A percentile compares a stretch with the other conserved stretches of the same genome.
Evolutionary conservation across 2,113 vertebrate genomes (phyloP).

Genomic region (Charadrius vociferus): DNA sequence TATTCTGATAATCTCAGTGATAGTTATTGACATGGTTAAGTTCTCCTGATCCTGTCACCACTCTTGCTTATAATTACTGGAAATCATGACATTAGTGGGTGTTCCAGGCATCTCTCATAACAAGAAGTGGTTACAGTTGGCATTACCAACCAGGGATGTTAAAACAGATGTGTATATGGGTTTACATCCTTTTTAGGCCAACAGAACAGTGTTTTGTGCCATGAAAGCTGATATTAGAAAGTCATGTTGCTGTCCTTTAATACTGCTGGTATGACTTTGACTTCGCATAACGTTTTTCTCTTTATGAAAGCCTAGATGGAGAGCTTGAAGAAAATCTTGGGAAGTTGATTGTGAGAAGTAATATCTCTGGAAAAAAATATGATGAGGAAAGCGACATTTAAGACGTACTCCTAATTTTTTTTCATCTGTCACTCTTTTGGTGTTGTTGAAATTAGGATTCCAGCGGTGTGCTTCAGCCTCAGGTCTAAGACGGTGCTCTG

Average conservation of each 20-base stretch:
- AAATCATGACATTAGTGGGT: background rate
- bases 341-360: background rate
- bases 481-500: background rate
- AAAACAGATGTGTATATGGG: background rate
- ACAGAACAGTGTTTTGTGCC: background rate
- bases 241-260: background rate
- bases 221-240: background rate
- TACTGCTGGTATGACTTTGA: background rate
- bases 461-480: background rate
- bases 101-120: background rate
- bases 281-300: background rate
- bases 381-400: background rate
- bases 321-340: background rate
- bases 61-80: background rate
- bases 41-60: background rate
- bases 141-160: background rate
- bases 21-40: background rate
- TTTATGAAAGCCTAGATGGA: background rate
- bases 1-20: background rate
- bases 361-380: background rate
- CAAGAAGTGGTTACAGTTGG: background rate
- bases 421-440: background rate
- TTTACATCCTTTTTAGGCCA: background rate
- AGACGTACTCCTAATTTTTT: background rate
- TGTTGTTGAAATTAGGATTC: background rate